phyloP scores from a whole-genome alignment of 2,888 invertebrate species.

The Drosophila suboccidentalis region DNA sequence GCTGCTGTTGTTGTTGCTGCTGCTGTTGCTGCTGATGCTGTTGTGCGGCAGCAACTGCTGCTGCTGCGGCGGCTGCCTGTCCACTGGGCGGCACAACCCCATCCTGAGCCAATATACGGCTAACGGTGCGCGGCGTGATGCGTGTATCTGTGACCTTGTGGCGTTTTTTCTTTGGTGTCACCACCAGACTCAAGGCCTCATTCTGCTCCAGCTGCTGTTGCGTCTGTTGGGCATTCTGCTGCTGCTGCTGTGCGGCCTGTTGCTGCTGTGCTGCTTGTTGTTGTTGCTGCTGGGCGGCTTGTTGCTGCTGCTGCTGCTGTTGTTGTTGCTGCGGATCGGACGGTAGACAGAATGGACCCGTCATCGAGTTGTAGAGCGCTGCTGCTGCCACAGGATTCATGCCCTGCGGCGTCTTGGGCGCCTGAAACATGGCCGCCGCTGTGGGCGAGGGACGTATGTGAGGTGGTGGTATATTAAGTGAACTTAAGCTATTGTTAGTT shows the following conservation, averaged over 20 bases:
- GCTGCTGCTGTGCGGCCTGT: slow-evolving; percentile 86
- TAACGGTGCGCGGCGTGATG: slow-evolving; percentile 95
- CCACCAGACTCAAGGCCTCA: slow-evolving; percentile 97
- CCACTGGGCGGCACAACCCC: slow-evolving; percentile 88
- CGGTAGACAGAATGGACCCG: slow-evolving; percentile 88
- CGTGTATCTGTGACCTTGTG: slow-evolving; percentile 98
- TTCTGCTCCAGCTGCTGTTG: slow-evolving; percentile 92
- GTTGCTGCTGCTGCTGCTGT: slow-evolving; percentile 90
- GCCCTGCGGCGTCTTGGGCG: slow-evolving; percentile 91
- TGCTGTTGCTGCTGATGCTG: slow-evolving; percentile 75
- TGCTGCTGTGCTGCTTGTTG: slow-evolving; percentile 88
- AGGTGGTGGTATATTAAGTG: slow-evolving; percentile 88
- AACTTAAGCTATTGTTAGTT: slow-evolving; percentile 86
- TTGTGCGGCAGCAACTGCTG: slow-evolving; percentile 84
- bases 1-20: slow-evolving; percentile 59
- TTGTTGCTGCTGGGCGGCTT: slow-evolving; percentile 87
- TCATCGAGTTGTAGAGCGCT: slow-evolving; percentile 89
- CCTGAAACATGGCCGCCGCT: slow-evolving; percentile 92
- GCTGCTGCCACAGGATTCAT: slow-evolving; percentile 87
- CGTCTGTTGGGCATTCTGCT: slow-evolving; percentile 87
- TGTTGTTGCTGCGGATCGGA: slow-evolving; percentile 89
- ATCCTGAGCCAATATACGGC: slow-evolving; percentile 93
- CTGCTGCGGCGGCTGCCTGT: slow-evolving; percentile 53
- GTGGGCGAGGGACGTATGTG: slow-evolving; percentile 90
- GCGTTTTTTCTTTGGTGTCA: slow-evolving; percentile 97